A percentile compares a stretch with the other conserved stretches of the same genome.
These are phyloP conservation scores for Eilema griseolum DNA, from an alignment of 2,888 invertebrate species.

Conservation along the genomic window DNA sequence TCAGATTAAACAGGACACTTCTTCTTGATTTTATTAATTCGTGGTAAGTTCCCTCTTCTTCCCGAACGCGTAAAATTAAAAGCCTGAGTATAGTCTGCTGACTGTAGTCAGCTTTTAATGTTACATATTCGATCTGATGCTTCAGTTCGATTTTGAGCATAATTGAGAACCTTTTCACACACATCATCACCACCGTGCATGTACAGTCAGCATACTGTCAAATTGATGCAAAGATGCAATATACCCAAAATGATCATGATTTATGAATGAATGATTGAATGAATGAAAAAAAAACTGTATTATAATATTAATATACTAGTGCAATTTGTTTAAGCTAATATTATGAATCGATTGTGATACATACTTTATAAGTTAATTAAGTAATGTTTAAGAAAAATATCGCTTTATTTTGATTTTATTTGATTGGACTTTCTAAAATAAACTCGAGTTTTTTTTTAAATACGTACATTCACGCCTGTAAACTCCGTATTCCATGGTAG, in stretches of 20 bases:
- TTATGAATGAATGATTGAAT: conserved; percentile 19
- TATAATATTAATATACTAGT: conserved; percentile 38
- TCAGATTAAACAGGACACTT: neutral
- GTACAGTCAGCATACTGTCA: no score
- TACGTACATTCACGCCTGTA: no score
- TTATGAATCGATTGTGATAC: conserved; percentile 83
- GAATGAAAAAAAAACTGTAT: conserved; percentile 30
- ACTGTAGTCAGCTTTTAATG: no score
- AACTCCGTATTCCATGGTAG: no score
- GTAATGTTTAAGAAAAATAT: neutral
- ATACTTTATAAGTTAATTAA: conserved; percentile 61
- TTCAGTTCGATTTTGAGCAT: no score
- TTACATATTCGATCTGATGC: no score
- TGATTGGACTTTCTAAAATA: neutral
- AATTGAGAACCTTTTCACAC: no score
- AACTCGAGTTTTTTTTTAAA: neutral
- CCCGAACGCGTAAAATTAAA: neutral
- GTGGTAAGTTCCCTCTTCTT: neutral
- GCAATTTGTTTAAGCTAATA: conserved; percentile 56
- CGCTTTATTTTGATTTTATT: conserved; percentile 10
- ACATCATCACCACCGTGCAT: no score
- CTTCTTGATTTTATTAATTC: neutral
- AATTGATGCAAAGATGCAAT: no score
- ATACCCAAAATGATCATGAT: no score
- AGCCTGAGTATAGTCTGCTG: no score